These are phyloP conservation scores for Myotis myotis DNA, from an alignment of 2,797 vertebrate species.

Conservation along the genomic window DNA sequence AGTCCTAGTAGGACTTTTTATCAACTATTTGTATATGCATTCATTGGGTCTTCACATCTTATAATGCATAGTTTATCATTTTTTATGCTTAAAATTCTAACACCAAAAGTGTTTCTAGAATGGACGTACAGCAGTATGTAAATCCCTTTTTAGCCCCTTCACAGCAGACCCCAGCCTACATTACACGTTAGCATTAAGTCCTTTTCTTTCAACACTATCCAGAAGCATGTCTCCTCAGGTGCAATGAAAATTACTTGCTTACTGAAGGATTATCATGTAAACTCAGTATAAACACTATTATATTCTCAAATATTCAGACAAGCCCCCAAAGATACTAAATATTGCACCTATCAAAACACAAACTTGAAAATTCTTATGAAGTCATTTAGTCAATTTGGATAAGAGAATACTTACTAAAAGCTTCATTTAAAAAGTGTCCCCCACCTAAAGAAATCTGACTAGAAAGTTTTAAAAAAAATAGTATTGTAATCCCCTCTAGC, in stretches of 20 bases:
- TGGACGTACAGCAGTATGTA: neutral
- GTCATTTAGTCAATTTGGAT: constrained; percentile 37
- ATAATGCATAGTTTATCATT: neutral
- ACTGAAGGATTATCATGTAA: constrained; percentile 4
- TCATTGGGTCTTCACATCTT: neutral
- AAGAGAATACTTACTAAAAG: constrained; percentile 14
- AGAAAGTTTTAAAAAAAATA: constrained; percentile 41
- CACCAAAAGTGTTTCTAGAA: neutral
- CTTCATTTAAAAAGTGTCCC: constrained; percentile 3
- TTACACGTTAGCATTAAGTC: neutral
- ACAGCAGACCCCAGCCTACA: neutral
- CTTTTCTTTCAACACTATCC: neutral
- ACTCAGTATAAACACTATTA: neutral
- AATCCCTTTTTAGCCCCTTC: constrained; percentile 6
- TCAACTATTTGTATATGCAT: neutral
- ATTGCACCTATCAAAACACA: constrained; percentile 24
- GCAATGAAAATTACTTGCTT: neutral
- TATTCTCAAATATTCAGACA: constrained; percentile 44
- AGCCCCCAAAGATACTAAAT: constrained; percentile 22
- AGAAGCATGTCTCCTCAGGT: neutral
- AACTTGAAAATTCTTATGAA: constrained; percentile 21
- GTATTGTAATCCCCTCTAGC: neutral
- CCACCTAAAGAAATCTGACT: constrained; percentile 11
- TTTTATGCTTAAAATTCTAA: constrained; percentile 8
- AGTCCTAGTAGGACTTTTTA: neutral